Evolutionary conservation across 1,140 invertebrate genomes (phyloP), one percentile per base, ranked within the genome.

Genomic region (Sycobia sp.): DNA sequence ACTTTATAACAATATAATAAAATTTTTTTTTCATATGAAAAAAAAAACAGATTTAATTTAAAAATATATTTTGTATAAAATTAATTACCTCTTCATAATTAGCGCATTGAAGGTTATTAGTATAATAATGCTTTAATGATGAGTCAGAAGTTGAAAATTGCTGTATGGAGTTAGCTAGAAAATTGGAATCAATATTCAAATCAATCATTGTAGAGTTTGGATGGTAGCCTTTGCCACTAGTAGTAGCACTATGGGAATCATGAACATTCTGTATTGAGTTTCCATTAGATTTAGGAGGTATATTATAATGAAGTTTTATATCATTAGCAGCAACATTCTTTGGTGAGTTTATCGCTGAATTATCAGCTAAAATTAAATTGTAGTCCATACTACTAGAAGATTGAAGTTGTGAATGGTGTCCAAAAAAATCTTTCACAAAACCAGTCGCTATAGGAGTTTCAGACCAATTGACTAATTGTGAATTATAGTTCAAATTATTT

Each of bases 161-260:
- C 7, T 79, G 54, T 4, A 78, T 71, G 5, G 81, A 80, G 51
- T 78, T 81, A 2, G 81, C 76, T 23, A 78, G 59, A 65, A 82
- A 81, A 14, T 74, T 74, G 14, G 78, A 79, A 65, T 82, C 79
- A 2, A 59, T 69, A 63, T 71, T 77, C 18, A 78, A 71, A 61
- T 82, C 76, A 54, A 76, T 82, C 74, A 82, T 76, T 41, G 76
- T 71, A 14, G 79, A 78, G 7, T 71, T 71, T 18, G 79, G 74
- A 46, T 74, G 69, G 53, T 78, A 79, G 39, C 58, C 70, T 62
- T 71, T 70, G 62, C 49, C 62, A 27, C 67, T 75, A 51, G 62
- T 54, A 47, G 69, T 69, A 39, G 66, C 47, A 20, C 67, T 73
- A 36, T 76, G 78, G 23, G 75, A 65, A 46, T 79, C 76, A 4